phyloP scores from a whole-genome alignment of 1,140 invertebrate species.

The Sinella curviseta region DNA sequence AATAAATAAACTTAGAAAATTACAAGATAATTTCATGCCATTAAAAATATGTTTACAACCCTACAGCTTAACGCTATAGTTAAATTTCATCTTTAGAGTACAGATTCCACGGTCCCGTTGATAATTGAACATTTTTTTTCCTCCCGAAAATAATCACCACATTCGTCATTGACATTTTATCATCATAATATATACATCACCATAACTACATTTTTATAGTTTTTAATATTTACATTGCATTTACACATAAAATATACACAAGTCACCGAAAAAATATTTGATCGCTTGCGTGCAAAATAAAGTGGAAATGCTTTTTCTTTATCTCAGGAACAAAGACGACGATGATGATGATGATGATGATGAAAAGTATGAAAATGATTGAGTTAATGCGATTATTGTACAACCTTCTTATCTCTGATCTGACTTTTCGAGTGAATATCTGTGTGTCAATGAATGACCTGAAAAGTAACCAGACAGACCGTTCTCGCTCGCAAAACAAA shows the following conservation, averaged over 20 bases:
- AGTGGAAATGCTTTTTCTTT: neutral
- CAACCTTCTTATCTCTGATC: neutral
- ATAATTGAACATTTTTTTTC: no score
- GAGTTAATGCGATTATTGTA: neutral
- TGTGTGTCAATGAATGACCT: neutral
- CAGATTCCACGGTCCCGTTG: no score
- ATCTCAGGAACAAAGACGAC: constrained; percentile 15
- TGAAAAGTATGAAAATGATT: neutral
- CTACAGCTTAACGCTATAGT: no score
- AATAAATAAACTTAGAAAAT: no score
- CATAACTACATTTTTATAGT: no score
- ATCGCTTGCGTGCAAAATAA: neutral
- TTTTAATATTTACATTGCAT: neutral
- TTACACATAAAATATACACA: neutral
- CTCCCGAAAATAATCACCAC: no score
- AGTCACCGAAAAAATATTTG: neutral
- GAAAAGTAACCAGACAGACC: neutral
- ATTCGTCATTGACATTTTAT: no score
- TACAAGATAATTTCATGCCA: no score
- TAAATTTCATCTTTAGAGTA: no score
- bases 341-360: constrained; percentile 19
- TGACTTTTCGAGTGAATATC: neutral
- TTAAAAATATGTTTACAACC: no score
- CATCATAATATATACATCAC: no score
- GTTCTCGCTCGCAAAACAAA: neutral